Base-by-base conservation (phyloP, 2,797 vertebrate species). In the Chelonia mydas region DNA sequence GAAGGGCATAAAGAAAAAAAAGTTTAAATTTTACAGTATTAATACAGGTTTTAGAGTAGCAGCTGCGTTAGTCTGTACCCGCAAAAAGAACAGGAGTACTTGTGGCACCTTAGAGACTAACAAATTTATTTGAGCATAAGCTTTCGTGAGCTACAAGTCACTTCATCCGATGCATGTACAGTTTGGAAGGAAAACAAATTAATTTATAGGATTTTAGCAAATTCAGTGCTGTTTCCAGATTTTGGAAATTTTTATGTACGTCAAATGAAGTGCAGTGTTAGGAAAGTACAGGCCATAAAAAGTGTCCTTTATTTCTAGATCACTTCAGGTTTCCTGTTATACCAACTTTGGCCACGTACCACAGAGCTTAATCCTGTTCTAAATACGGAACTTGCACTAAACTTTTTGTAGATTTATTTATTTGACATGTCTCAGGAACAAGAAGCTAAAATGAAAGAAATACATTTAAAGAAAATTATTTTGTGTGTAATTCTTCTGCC, bases 391-490 rank as follows among this genome's bases (percentile, higher is more conserved):
- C 68, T 84, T 65, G 57, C 84, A 92, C 15, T 51, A 11, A 92
- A 88, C 37, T 90, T 93, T 55, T n/a, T 76, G n/a, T 77, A 74
- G 28, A 25, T 9, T 13, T 21, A 54, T 47, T 31, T 92, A 3
- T 89, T 94, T 90, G 76, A 72, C 74, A 93, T 21, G 83, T 50
- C 25, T 33, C 68, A 86, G 61, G 55, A 95, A 6, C 4, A 3
- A 37, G 53, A 83, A 10, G 68, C 49, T 83, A 86, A 96, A 90
- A 59, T 21, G 17, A 33, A 89, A 88, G 37, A 83, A 88, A 83
- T 83, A 77, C n/a, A 11, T 45, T 76, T 37, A 90, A 85, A 93
- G 92, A 96, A 93, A 47, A 47, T 28, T 47, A 15, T 76, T 76
- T 27, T 15, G 11, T 47, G 76, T 28, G 13, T 47, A 76, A 76